Conservation (phyloP, 2,797 vertebrate genomes). For the Tauraco hartlaubi region DNA sequence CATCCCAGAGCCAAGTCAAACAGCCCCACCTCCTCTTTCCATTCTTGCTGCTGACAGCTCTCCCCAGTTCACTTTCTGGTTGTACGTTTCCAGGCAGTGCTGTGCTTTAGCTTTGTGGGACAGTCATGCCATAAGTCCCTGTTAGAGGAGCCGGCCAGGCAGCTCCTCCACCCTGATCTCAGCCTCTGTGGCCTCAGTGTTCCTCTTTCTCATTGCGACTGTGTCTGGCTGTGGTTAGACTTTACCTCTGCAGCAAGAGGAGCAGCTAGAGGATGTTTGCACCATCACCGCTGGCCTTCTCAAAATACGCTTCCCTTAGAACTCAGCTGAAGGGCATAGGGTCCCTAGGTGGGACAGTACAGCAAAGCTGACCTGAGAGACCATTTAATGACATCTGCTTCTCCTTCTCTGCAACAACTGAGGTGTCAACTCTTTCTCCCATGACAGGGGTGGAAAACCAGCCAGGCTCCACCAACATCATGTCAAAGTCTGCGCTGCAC, state of each 20-base stretch:
- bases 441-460: background rate
- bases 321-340: background rate
- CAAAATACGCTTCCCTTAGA: background rate
- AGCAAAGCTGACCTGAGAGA: background rate
- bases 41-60: background rate
- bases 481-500: background rate
- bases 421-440: background rate
- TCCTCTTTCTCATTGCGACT: background rate
- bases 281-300: background rate
- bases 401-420: background rate
- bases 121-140: background rate
- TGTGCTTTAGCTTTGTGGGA: background rate
- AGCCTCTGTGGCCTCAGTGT: fast-evolving
- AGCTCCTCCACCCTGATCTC: background rate
- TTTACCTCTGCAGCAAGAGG: background rate
- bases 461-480: background rate
- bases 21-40: background rate
- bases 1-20: constrained; percentile 35
- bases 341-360: background rate
- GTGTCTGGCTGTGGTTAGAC: background rate
- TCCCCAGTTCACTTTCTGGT: background rate
- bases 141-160: background rate
- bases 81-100: background rate
- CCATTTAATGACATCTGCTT: fast-evolving
- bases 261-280: background rate